Conservation (phyloP, 2,113 vertebrate species). For the Pygoscelis adeliae region DNA sequence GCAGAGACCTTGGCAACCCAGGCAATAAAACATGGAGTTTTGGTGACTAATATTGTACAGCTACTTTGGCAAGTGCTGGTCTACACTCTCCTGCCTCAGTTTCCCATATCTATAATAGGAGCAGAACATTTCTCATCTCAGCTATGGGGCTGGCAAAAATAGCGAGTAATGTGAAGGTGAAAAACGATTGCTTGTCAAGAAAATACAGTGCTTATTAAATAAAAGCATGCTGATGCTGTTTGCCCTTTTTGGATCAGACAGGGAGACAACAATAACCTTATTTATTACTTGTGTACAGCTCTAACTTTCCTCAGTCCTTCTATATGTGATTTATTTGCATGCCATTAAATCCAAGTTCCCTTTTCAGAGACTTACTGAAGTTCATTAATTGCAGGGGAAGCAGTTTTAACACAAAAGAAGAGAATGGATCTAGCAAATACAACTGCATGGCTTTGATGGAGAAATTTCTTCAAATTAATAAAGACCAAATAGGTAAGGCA, state of each 20-base stretch:
- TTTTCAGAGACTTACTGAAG: background rate
- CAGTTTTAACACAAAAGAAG: background rate
- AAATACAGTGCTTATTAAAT: background rate
- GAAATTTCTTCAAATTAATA: background rate
- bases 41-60: background rate
- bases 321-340: background rate
- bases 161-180: background rate
- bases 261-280: background rate
- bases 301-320: background rate
- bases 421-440: background rate
- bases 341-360: background rate
- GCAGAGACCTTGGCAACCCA: background rate
- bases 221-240: background rate
- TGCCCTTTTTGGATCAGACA: background rate
- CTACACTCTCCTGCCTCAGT: background rate
- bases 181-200: background rate
- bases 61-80: background rate
- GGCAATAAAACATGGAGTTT: fast-evolving
- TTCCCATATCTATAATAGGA: background rate
- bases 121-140: background rate
- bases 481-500: background rate
- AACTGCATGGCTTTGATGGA: background rate
- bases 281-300: background rate
- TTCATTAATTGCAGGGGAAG: background rate
- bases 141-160: background rate